phyloP scores from a whole-genome alignment of 2,113 vertebrate genomes.

The Bagarius yarrelli region DNA sequence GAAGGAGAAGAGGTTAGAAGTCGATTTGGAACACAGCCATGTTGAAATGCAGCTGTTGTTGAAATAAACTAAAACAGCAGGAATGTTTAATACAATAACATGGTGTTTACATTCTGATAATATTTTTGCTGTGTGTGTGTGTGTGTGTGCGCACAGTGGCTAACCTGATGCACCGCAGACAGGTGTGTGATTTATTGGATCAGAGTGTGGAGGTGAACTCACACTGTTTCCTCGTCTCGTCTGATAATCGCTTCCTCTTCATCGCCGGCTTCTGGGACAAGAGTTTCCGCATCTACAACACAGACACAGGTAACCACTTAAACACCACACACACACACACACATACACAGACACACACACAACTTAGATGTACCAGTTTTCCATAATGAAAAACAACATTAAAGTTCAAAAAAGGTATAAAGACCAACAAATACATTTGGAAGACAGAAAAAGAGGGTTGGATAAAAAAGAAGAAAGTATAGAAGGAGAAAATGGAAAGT shows the following conservation, averaged over 20 bases:
- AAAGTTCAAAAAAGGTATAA: background rate
- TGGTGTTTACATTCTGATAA: background rate
- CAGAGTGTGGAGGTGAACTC: constrained; percentile 95
- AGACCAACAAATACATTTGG: no score
- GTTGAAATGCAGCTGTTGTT: no score
- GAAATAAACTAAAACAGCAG: background rate
- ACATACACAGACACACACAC: constrained; percentile 3
- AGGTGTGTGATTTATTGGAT: constrained; percentile 95
- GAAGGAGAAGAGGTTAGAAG: background rate
- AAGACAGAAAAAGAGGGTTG: background rate
- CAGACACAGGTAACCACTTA: constrained; percentile 85
- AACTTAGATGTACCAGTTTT: constrained; percentile 24
- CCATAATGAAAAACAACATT: no score
- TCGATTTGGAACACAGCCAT: constrained; percentile 2
- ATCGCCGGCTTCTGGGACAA: constrained; percentile 99
- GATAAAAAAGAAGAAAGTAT: background rate
- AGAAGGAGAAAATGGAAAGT: background rate
- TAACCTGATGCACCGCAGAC: constrained; percentile 86
- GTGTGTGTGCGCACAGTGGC: constrained; percentile 71
- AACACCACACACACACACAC: constrained; percentile 34
- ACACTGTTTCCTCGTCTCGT: constrained; percentile 92
- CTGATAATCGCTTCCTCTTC: constrained; percentile 92
- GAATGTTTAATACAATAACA: background rate
- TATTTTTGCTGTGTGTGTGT: background rate
- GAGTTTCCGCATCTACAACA: constrained; percentile 96